Evolutionary conservation across 2,888 invertebrate genomes (phyloP).

Genomic region (Tortricodes alternella): DNA sequence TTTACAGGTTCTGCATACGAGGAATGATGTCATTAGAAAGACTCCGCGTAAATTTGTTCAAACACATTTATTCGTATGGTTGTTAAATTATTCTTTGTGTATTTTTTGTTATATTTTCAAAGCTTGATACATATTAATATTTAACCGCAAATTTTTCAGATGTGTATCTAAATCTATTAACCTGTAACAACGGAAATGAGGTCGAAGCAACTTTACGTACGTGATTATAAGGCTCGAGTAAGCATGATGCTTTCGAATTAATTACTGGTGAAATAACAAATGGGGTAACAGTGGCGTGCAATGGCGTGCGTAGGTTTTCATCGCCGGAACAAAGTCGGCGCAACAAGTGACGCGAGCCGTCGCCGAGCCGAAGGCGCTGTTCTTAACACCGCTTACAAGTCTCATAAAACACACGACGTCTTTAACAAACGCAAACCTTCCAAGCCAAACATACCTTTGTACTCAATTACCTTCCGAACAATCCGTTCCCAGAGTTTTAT

Average conservation of each 20-base stretch:
- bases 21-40: no score
- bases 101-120: no score
- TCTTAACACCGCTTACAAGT: constrained; percentile 42
- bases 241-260: constrained; percentile 48
- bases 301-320: constrained; percentile 76
- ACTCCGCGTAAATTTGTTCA: no score
- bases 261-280: constrained; percentile 64
- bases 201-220: constrained; percentile 6
- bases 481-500: constrained; percentile 74
- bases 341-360: constrained; percentile 73
- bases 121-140: no score
- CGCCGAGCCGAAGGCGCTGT: constrained; percentile 47
- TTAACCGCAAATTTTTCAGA: neutral
- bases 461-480: constrained; percentile 56
- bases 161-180: neutral
- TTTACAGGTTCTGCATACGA: no score
- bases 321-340: constrained; percentile 72
- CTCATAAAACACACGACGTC: neutral
- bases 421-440: neutral
- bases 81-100: no score
- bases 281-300: constrained; percentile 63
- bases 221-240: constrained; percentile 28
- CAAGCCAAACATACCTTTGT: neutral
- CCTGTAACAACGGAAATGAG: neutral
- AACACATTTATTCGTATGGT: no score